Conservation (phyloP, 2,888 invertebrate species). For the Zygothrica quintamaculata region DNA sequence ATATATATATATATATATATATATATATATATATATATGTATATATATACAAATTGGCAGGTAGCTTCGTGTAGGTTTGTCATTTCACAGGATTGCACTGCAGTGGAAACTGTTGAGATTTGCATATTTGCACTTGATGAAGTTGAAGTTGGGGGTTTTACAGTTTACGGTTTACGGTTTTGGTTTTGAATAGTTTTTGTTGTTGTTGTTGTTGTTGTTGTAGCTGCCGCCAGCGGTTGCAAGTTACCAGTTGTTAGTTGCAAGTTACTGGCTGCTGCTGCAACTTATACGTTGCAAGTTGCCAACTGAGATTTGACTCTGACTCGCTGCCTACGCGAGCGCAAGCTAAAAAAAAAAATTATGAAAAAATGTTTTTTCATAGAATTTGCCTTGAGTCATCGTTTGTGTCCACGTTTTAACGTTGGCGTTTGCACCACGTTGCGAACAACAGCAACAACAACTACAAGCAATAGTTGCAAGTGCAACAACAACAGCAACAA, state of each 20-base stretch:
- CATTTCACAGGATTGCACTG: conserved; percentile 1
- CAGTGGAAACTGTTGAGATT: conserved; percentile 45
- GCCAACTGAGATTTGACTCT: conserved; percentile 47
- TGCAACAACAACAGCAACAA: background rate
- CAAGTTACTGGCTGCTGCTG: conserved; percentile 32
- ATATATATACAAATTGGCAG: conserved; percentile 34
- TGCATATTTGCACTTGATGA: conserved; percentile 78
- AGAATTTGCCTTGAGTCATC: conserved; percentile 78
- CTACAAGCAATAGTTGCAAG: background rate
- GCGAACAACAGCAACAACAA: conserved; percentile 13
- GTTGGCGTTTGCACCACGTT: conserved; percentile 61
- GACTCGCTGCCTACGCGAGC: conserved; percentile 73
- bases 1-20: conserved; percentile 3
- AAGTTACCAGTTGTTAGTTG: conserved; percentile 19
- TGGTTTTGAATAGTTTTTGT: conserved; percentile 18
- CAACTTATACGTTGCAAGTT: conserved; percentile 35
- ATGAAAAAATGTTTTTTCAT: conserved; percentile 69
- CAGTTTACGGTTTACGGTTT: conserved; percentile 27
- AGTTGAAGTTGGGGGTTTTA: conserved; percentile 51
- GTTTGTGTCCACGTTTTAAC: conserved; percentile 54
- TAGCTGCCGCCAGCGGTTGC: conserved; percentile 30
- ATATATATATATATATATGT: no score
- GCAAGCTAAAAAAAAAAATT: conserved; percentile 50
- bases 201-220: background rate
- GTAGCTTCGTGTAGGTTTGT: conserved; percentile 50